Base-by-base conservation (phyloP, 2,113 vertebrate species). In the Notiomystis cincta region DNA sequence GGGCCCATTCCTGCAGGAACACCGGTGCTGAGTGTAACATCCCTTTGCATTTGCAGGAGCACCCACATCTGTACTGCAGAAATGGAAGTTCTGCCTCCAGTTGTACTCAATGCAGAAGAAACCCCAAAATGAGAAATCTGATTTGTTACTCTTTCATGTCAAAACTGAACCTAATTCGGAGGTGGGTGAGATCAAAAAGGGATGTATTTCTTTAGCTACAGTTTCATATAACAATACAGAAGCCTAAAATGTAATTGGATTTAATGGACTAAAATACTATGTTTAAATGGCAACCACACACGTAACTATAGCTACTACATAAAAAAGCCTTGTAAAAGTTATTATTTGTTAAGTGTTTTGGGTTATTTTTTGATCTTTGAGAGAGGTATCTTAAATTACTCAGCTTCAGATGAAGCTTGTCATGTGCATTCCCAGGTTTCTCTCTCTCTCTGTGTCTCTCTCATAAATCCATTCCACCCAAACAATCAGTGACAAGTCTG, bases 281-380 rank as follows among this genome's bases (percentile, higher is more conserved):
- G 48, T 60, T 92, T 73, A 90, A 91, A 78, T 44, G 33, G 44
- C 82, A 95, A 70, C 53, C 72, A 77, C 48, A 57, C 35, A 73
- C 1, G 0, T 48, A 94, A 81, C 85, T 90, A 90, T 8, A 78
- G 60, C 67, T 81, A 87, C 40, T 45, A 73, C 38, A 42, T 51
- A 12, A 90, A 92, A 87, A 91, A 80, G 47, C 51, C 58, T 62
- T 56, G 33, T 27, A 92, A 92, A 93, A 96, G 91, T 80, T 24
- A 93, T 4, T 8, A 80, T 2, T 3, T 56, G 31, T 48, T 53
- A 69, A 56, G 67, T 77, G 92, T 57, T 38, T 67, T 73, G 90
- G 35, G 48, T 96, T 92, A 91, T 80, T 90, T 96, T 95, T 81
- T 80, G 37, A 96, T 86, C 82, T 90, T 93, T 58, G 58, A 77